A percentile compares a stretch with the other conserved stretches of the same genome.
phyloP scores from a whole-genome alignment of 2,888 invertebrate species.

The Archips crataeganus region DNA sequence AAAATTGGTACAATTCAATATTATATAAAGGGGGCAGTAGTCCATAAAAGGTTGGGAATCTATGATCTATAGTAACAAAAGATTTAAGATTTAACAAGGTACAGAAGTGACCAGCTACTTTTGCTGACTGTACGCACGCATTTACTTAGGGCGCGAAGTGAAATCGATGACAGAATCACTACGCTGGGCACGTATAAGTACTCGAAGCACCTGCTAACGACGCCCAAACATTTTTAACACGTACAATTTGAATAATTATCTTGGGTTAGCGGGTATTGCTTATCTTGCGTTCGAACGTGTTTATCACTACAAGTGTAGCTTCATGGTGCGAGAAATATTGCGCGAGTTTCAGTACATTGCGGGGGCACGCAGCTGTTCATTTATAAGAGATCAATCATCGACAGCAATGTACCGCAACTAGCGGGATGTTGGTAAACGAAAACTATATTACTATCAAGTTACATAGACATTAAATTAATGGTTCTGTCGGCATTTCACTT shows the following conservation, averaged over 20 bases:
- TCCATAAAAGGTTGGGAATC: too few relatives aligned
- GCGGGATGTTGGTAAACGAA: too few relatives aligned
- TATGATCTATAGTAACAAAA: too few relatives aligned
- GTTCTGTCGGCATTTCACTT: not conserved
- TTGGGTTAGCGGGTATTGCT: constrained; percentile 14
- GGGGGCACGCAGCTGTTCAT: too few relatives aligned
- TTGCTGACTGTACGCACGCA: not conserved
- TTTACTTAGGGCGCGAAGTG: constrained; percentile 19
- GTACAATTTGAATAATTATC: constrained; percentile 39
- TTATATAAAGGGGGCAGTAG: too few relatives aligned
- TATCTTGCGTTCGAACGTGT: constrained; percentile 30
- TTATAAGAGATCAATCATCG: too few relatives aligned
- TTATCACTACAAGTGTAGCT: not conserved
- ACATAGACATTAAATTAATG: not conserved
- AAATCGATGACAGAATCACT: constrained; percentile 39
- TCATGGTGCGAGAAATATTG: too few relatives aligned
- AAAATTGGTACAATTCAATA: too few relatives aligned
- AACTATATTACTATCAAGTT: constrained; percentile 9
- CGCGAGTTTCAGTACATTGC: too few relatives aligned
- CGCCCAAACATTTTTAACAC: constrained; percentile 36
- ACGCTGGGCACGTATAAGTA: constrained; percentile 30
- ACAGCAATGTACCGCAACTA: too few relatives aligned
- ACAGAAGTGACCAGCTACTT: too few relatives aligned
- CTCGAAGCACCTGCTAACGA: constrained; percentile 39
- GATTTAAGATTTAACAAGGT: too few relatives aligned